Base-by-base conservation (phyloP, 2,113 vertebrate genomes). In the Struthidea cinerea region DNA sequence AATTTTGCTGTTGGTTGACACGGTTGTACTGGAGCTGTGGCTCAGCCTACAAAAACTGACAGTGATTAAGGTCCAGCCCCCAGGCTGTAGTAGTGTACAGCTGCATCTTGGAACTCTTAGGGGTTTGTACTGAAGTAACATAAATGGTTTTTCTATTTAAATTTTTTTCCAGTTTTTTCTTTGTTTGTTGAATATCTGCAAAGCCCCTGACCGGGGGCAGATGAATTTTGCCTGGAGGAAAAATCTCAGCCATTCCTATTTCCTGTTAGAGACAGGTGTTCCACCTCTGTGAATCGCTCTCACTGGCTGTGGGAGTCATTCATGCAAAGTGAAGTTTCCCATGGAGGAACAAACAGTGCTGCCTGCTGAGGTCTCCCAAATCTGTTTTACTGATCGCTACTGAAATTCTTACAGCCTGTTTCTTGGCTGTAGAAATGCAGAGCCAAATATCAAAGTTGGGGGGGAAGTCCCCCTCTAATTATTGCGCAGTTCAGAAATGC, bases 251-350 rank as follows among this genome's bases (percentile, higher is more conserved):
- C 1, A 0, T 75, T 89, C 77, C 74, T 64, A 16, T 95, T 91
- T 92, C 84, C 86, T 60, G 60, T 3, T 81, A 64, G 57, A 85
- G 61, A 41, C 87, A 83, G 89, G 93, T 85, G 87, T 94, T 64
- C 78, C 49, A 82, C 65, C 73, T 67, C 56, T 18, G 2, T 20
- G 64, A 55, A 2, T 74, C 0, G 0, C 22, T 77, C 55, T 69
- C 17, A 8, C 33, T 3, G 11, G 22, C 42, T 42, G 33, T 18
- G 2, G 33, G 33, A 88, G 28, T n/a, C 22, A 3, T 30, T 74
- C 33, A 0, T 33, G 15, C 3, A 0, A 11, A 41, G 44, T n/a
- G 20, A 60, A 53, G 78, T 60, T 96, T 85, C 86, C 83, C 49
- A 8, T 35, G 47, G 65, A 94, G 71, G 35, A 89, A 12, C n/a